Conservation (phyloP, 2,888 invertebrate genomes). For the Liopterus haemorrhoidalis region DNA sequence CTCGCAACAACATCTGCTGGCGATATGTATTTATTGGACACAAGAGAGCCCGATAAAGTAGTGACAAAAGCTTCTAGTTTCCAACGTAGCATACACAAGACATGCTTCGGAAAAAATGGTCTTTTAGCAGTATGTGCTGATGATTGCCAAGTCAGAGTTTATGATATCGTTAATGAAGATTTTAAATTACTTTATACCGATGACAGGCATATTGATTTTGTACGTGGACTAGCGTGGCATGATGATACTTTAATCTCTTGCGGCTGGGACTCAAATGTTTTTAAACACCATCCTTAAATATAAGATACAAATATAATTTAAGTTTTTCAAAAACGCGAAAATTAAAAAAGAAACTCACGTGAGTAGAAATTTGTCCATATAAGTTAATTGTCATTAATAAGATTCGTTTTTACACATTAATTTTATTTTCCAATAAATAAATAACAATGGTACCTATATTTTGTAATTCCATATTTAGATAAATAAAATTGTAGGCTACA, state of each 20-base stretch:
- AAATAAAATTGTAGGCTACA: too few species aligned
- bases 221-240: constrained; percentile 53
- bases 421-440: too few species aligned
- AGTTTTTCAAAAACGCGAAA: too few species aligned
- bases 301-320: too few species aligned
- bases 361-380: too few species aligned
- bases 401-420: too few species aligned
- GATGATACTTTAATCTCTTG: constrained; percentile 51
- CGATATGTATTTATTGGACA: constrained; percentile 49
- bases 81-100: constrained; percentile 42
- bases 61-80: constrained; percentile 39
- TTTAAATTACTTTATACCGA: constrained; percentile 44
- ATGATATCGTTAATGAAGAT: constrained; percentile 41
- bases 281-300: too few species aligned
- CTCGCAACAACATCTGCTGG: constrained; percentile 51
- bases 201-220: constrained; percentile 49
- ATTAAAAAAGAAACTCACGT: too few species aligned
- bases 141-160: constrained; percentile 44
- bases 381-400: too few species aligned
- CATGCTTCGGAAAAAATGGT: constrained; percentile 43
- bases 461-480: too few species aligned
- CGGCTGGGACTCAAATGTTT: constrained; percentile 59
- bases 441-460: too few species aligned
- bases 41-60: constrained; percentile 44
- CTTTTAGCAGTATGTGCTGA: constrained; percentile 50